Evolutionary conservation across 2,888 invertebrate genomes (phyloP), one percentile per base, ranked within the genome.

Genomic region (Ptilodon capucinus): DNA sequence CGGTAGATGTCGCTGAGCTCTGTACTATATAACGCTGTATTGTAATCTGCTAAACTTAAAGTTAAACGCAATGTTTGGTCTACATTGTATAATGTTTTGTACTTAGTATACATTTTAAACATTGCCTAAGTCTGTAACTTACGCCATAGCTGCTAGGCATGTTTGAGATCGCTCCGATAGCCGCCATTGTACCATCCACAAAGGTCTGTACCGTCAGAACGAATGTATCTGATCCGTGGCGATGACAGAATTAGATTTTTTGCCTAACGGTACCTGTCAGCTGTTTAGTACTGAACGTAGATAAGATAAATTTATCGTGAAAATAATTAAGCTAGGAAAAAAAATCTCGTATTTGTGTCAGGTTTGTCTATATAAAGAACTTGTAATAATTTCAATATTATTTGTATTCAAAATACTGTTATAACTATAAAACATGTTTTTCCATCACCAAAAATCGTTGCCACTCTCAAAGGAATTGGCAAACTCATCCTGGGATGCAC

Each of bases 161-260:
- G 60, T 70, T 62, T 57, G 67, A 75, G 84, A 84, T 84, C 60
- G 57, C 60, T 54, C 63, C 57, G 84, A 84, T 84, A 84, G 77
- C 68, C 57, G 72, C 68, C 71, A 79, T 81, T 79, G 77, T 81
- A 64, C 64, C 62, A 64, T 68, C 74, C 70, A 82, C 82, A 84
- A 85, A 86, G 86, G 85, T 83, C 79, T 74, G 73, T 72, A 74
- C 76, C 72, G 68, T 60, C 63, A 67, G 71, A 64, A 56, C 68
- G 68, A 74, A 73, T 77, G 72, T 76, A 69, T 73, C 58, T 64
- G 59, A 60, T 60, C 59, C 57, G 59, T 53, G 59, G 54, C 44
- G 64, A 64, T 63, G 64, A 64, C 63, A 61, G 61, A 64, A 66
- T 64, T 66, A 69, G 70, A 72, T 70, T 65, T 60, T 57, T 53